A percentile compares a stretch with the other conserved stretches of the same genome.
Conservation (phyloP, 2,113 vertebrate genomes). For the Alectura lathami region DNA sequence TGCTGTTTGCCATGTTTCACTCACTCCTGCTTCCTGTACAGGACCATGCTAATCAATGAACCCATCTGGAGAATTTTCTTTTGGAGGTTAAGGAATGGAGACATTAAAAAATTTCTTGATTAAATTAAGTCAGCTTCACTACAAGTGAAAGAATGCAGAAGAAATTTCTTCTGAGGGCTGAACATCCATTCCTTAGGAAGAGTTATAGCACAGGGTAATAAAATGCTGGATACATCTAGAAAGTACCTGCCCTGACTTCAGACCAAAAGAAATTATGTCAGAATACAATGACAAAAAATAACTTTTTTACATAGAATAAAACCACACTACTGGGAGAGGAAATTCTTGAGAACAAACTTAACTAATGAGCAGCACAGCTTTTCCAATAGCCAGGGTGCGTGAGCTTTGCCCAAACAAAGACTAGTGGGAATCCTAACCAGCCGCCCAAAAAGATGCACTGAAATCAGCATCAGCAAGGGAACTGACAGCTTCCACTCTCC, state of each 20-base stretch:
- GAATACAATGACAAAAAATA: not conserved
- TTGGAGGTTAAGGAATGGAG: not conserved
- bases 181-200: not conserved
- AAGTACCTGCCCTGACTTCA: not conserved
- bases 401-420: not conserved
- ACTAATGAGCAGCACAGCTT: not conserved
- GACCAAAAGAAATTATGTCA: not conserved
- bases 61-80: not conserved
- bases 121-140: not conserved
- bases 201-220: not conserved
- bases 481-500: not conserved
- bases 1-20: not conserved
- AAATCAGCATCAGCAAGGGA: not conserved
- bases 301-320: not conserved
- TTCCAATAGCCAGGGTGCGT: not conserved
- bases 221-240: not conserved
- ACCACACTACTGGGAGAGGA: not conserved
- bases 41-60: not conserved
- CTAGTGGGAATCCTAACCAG: accelerated
- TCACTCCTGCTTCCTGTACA: not conserved
- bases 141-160: not conserved
- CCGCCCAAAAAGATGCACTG: not conserved
- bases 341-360: not conserved
- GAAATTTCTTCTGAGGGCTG: not conserved
- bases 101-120: not conserved